These are phyloP conservation scores for Cricetomys ansorgei DNA, from an alignment of 2,113 vertebrate genomes.

Conservation along the genomic window DNA sequence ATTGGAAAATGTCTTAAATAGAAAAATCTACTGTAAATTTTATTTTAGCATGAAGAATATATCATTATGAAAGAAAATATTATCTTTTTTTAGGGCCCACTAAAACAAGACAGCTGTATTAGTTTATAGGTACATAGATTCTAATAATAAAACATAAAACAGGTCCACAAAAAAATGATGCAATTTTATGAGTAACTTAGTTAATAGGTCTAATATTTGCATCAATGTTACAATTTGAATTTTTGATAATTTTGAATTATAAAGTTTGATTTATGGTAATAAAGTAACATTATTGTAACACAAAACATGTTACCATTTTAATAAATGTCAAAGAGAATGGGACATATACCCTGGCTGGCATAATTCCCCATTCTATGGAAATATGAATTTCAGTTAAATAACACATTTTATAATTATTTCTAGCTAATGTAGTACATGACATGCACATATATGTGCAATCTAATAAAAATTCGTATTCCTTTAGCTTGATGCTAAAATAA, in stretches of 20 bases:
- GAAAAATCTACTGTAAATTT: neutral
- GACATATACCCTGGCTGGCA: neutral
- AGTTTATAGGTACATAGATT: neutral
- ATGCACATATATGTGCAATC: neutral
- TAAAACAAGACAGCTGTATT: slow-evolving; percentile 9
- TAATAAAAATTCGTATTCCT: slow-evolving; percentile 57
- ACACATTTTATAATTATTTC: neutral
- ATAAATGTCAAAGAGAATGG: slow-evolving; percentile 27
- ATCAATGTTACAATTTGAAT: slow-evolving; percentile 11
- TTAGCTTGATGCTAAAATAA: slow-evolving; percentile 48
- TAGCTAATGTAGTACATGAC: neutral
- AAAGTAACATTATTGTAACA: slow-evolving; percentile 20
- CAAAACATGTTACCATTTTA: neutral
- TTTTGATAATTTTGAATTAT: no score
- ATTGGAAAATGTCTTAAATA: slow-evolving; percentile 5
- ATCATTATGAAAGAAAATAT: slow-evolving; percentile 18
- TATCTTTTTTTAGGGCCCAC: neutral
- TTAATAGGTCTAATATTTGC: neutral
- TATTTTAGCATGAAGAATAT: neutral
- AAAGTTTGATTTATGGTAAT: neutral
- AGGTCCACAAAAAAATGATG: slow-evolving; percentile 38
- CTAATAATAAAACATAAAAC: slow-evolving; percentile 6
- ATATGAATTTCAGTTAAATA: slow-evolving; percentile 44
- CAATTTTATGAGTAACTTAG: slow-evolving; percentile 8
- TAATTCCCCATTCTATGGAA: slow-evolving; percentile 51